A percentile compares a stretch with the other conserved stretches of the same genome.
Evolutionary conservation across 2,888 invertebrate species (phyloP).

Genomic region (Balanococcus diminutus): DNA sequence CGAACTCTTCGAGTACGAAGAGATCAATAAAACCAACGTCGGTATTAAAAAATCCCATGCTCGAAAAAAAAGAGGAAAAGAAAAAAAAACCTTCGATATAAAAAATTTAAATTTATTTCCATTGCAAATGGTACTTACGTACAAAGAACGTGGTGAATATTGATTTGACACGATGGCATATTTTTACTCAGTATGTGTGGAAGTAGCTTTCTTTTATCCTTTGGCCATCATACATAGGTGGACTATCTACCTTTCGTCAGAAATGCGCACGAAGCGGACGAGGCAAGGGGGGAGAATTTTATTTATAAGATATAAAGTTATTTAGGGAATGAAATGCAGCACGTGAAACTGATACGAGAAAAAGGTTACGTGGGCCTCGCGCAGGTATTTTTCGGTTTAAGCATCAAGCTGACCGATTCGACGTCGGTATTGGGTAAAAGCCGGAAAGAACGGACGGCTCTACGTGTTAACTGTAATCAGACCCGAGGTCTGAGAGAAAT

Average conservation of each 20-base stretch:
- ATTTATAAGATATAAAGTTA: neutral
- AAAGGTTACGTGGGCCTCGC: neutral
- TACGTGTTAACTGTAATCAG: slow-evolving; percentile 43
- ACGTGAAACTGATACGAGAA: neutral
- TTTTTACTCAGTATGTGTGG: neutral
- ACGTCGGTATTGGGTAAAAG: neutral
- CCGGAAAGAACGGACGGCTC: neutral
- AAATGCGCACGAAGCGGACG: neutral
- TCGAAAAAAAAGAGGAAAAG: neutral
- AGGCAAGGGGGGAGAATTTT: too few relatives aligned
- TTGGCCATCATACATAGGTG: neutral
- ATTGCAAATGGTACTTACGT: neutral
- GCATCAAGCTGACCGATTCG: too few relatives aligned
- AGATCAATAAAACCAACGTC: slow-evolving; percentile 4
- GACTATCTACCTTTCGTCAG: neutral
- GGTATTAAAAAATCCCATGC: neutral
- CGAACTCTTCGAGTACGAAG: neutral
- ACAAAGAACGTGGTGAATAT: neutral
- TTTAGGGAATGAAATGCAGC: neutral
- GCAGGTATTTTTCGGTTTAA: neutral
- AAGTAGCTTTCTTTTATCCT: neutral
- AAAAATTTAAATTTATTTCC: neutral
- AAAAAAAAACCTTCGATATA: neutral
- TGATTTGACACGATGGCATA: slow-evolving; percentile 22
- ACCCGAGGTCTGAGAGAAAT: slow-evolving; percentile 2